Base-by-base conservation (phyloP, 2,888 invertebrate species). In the Lasioglossum malachurum region DNA sequence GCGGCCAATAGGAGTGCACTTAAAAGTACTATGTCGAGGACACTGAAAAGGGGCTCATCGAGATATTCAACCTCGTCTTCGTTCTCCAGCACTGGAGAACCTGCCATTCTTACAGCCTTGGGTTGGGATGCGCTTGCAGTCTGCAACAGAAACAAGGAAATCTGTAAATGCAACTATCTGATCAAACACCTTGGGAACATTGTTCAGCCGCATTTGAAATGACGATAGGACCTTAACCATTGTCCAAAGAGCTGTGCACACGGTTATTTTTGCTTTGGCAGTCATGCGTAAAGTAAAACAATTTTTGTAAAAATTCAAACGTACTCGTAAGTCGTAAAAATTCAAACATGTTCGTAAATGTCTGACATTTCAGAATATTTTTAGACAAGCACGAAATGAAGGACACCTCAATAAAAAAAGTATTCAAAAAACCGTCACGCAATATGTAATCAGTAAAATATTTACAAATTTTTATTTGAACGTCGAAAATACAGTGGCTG, bases 21-120 rank as follows among this genome's bases (percentile, higher is more conserved):
- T 84, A 98, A 95, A 90, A 98, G 96, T 83, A 97, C 95, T 88
- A 98, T 96, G 95, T 98, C 98, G 89, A 98, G 95, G 76, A 97
- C 96, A 91, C 97, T 97, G 94, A 98, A 97, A 92, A 97, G 96
- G 78, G 97, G 97, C 90, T 97, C 97, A 89, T 96, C 96, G 87
- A 96, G 95, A 38, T 95, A 93, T 87, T 96, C 95, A 4, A 95
- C 95, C 93, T 94, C 95, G 88, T 95, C 95, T 64, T 95, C 95
- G 89, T 96, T 96, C 93, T 96, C 96, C 96, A 96, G 82, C 38
- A 91, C 89, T 46, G 94, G 91, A 27, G 95, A 92, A 80, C 92
- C 92, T 67, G 94, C 88, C 95, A 95, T 95, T 89, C 93, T 95
- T 69, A 95, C 83, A 27, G 94, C 95, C 86, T 95, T 93, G 5